Conservation (phyloP, 1,140 invertebrate species). For the Drosophila guanche region DNA sequence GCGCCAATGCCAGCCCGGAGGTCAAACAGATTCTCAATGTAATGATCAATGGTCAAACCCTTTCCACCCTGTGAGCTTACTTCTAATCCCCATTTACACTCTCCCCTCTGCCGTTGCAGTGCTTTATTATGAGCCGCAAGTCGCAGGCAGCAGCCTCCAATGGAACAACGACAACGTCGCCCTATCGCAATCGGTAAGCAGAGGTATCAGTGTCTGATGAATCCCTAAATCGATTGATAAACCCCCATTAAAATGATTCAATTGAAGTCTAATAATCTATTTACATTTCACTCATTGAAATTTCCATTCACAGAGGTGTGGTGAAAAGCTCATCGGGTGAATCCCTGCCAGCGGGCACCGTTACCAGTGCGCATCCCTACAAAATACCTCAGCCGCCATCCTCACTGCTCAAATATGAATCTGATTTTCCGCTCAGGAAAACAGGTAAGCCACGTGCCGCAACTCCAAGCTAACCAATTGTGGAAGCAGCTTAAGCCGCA, state of each 20-base stretch:
- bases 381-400: constrained; percentile 86
- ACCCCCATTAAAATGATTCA: too few relatives aligned
- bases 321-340: constrained; percentile 86
- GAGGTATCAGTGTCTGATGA: too few relatives aligned
- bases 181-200: constrained; percentile 92
- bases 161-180: constrained; percentile 87
- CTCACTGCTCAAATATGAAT: constrained; percentile 88
- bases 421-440: constrained; percentile 96
- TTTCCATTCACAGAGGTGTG: constrained; percentile 84
- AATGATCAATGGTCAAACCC: constrained; percentile 54
- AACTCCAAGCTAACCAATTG: too few relatives aligned
- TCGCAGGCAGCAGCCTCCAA: constrained; percentile 90
- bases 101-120: constrained; percentile 84
- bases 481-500: too few relatives aligned
- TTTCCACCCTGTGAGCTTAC: neutral
- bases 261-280: too few relatives aligned
- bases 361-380: constrained; percentile 87
- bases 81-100: neutral
- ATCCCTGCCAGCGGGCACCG: constrained; percentile 85
- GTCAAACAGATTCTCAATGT: constrained; percentile 97
- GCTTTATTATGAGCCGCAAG: constrained; percentile 95
- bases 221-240: too few relatives aligned
- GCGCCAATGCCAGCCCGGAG: constrained; percentile 96
- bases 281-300: constrained; percentile 33
- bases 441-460: constrained; percentile 88